These are phyloP conservation scores for Amazona finschi DNA, from an alignment of 2,797 vertebrate genomes.

Conservation along the genomic window DNA sequence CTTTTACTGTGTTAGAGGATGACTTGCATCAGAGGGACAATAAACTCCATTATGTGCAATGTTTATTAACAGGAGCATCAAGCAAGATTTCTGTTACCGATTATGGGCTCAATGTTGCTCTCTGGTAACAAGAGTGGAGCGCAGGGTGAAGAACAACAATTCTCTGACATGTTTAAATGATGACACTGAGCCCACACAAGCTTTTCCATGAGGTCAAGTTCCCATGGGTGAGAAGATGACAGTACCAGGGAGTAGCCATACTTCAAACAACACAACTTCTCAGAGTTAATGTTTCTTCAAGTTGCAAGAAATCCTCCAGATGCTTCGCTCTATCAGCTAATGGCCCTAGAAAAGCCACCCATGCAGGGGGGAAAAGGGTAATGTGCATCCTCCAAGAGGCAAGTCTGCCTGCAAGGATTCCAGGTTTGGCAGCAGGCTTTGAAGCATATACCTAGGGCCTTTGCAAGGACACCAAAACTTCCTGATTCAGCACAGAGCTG, in stretches of 20 bases:
- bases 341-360: neutral
- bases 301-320: conserved; percentile 10
- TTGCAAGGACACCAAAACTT: neutral
- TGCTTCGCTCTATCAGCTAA: neutral
- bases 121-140: neutral
- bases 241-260: conserved; percentile 32
- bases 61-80: conserved; percentile 32
- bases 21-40: neutral
- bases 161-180: conserved; percentile 27
- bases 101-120: conserved; percentile 6
- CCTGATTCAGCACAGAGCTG: neutral
- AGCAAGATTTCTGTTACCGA: conserved; percentile 30
- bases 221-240: conserved; percentile 38
- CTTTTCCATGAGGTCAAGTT: conserved; percentile 38
- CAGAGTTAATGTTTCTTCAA: conserved; percentile 1
- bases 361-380: neutral
- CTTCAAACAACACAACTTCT: conserved; percentile 32
- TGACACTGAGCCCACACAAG: conserved; percentile 46
- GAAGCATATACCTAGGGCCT: neutral
- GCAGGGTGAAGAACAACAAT: conserved; percentile 26
- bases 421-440: neutral
- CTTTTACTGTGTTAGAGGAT: neutral
- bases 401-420: neutral
- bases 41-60: neutral
- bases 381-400: neutral